Evolutionary conservation across 35 echinoderm and acorn worm genomes (phyloP).

Genomic region (Amphiura filiformis): DNA sequence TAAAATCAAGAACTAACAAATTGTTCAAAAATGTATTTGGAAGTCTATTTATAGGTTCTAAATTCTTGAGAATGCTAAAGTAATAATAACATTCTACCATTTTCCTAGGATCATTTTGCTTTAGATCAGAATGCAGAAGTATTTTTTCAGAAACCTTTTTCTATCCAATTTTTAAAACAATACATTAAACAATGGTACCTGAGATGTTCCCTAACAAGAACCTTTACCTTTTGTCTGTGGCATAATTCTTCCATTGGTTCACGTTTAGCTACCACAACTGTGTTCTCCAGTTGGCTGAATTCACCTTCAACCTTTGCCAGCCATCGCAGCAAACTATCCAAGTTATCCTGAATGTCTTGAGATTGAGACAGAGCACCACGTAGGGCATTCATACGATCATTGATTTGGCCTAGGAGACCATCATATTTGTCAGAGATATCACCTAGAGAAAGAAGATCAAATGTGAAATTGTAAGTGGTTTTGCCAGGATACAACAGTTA

Average conservation of each 20-base stretch:
- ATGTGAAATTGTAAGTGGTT: too few relatives aligned
- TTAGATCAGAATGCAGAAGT: too few relatives aligned
- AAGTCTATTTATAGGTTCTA: too few relatives aligned
- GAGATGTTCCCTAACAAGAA: too few relatives aligned
- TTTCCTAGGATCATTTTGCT: too few relatives aligned
- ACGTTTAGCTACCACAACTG: conserved; percentile 48
- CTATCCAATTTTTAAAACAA: too few relatives aligned
- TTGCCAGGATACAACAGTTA: too few relatives aligned
- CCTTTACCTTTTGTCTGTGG: conserved; percentile 62
- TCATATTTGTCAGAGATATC: conserved; percentile 83
- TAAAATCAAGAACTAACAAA: too few relatives aligned
- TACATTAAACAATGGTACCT: too few relatives aligned
- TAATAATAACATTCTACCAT: too few relatives aligned
- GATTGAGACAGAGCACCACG: conserved; percentile 45
- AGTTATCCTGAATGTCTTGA: conserved; percentile 66
- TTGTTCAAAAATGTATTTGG: not conserved
- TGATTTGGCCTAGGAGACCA: conserved; percentile 49
- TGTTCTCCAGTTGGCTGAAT: conserved; percentile 46
- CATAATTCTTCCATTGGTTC: conserved; percentile 63
- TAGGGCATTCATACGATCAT: conserved; percentile 61
- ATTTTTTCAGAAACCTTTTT: too few relatives aligned
- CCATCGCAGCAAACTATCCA: conserved; percentile 67
- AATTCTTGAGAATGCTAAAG: too few relatives aligned
- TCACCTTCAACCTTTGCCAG: conserved; percentile 60
- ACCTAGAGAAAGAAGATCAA: conserved; percentile 36